A percentile compares a stretch with the other conserved stretches of the same genome.
These are phyloP conservation scores for Stichopus chloronotus DNA, from an alignment of 35 echinoderm and acorn worm genomes.

Conservation along the genomic window DNA sequence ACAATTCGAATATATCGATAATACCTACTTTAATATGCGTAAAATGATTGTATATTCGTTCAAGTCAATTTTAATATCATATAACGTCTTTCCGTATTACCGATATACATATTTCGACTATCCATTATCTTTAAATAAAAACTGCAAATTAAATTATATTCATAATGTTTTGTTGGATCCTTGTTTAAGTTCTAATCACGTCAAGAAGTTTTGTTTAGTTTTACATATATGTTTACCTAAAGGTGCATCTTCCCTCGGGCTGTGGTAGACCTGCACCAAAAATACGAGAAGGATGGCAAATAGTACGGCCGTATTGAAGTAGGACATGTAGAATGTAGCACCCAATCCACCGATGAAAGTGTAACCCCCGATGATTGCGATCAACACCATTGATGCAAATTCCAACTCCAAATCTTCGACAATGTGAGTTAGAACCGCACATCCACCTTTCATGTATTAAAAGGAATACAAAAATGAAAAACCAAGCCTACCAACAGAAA, in stretches of 20 bases:
- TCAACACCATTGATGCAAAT: conserved; percentile 76
- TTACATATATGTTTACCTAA: conserved; percentile 64
- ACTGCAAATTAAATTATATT: no score
- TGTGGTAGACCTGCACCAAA: conserved; percentile 74
- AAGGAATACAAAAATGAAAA: neutral
- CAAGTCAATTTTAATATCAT: no score
- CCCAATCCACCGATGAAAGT: conserved; percentile 89
- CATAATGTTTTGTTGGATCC: no score
- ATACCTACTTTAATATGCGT: no score
- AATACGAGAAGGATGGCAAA: conserved; percentile 82
- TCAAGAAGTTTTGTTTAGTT: no score
- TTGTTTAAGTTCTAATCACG: no score
- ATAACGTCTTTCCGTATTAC: no score
- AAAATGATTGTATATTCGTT: no score
- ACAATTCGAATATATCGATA: no score
- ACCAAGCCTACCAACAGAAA: neutral
- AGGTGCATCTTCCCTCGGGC: conserved; percentile 29
- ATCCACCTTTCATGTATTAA: conserved; percentile 65
- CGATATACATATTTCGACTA: no score
- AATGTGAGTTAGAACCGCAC: conserved; percentile 77
- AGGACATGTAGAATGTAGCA: conserved; percentile 96
- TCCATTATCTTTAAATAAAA: no score
- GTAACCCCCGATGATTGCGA: conserved; percentile 80
- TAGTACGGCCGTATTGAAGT: conserved; percentile 87
- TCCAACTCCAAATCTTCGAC: conserved; percentile 82